phyloP scores from a whole-genome alignment of 2,888 invertebrate genomes.

The Nephrotoma flavescens region DNA sequence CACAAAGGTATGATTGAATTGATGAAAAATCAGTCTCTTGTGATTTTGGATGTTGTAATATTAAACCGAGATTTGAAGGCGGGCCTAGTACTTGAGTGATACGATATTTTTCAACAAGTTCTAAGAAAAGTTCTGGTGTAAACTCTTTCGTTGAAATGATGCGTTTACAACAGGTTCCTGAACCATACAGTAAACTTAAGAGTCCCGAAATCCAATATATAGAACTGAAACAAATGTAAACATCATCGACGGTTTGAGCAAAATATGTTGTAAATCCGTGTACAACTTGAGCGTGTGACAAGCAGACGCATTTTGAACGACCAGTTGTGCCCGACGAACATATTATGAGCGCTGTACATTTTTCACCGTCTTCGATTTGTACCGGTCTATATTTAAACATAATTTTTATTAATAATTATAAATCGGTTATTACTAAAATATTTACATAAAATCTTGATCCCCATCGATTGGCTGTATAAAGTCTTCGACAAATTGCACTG shows the following conservation, averaged over 20 bases:
- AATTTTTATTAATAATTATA: neutral
- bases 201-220: neutral
- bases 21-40: slow-evolving; percentile 5
- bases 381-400: neutral
- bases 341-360: neutral
- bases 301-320: neutral
- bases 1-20: neutral
- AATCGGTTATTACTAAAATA: neutral
- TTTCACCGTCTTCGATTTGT: neutral
- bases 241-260: neutral
- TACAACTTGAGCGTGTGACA: neutral
- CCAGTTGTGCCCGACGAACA: slow-evolving; percentile 6
- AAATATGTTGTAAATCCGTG: neutral
- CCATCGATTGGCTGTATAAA: neutral
- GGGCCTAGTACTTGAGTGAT: neutral
- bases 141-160: neutral
- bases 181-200: neutral
- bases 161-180: neutral
- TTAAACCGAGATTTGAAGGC: slow-evolving; percentile 3
- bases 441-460: slow-evolving; percentile 5
- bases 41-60: slow-evolving; percentile 1
- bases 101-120: slow-evolving; percentile 3
- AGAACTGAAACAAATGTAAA: neutral
- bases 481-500: neutral
- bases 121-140: neutral